phyloP scores from a whole-genome alignment of 2,113 vertebrate species.

The Trogon melanurus region DNA sequence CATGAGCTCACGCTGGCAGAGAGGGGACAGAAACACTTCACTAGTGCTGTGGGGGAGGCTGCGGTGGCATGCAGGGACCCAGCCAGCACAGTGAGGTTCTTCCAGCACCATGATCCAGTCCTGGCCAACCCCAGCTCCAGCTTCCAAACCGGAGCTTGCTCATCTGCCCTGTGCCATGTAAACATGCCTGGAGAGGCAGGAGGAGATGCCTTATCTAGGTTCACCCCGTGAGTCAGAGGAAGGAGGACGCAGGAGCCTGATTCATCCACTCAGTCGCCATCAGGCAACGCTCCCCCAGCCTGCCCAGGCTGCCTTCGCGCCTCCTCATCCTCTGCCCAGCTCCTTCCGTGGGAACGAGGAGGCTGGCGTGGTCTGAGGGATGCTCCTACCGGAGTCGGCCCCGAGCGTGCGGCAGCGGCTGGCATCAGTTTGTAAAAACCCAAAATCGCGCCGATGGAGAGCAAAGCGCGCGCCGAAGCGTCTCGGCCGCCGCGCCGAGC shows the following conservation, averaged over 20 bases:
- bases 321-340: constrained; percentile 2
- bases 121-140: background rate
- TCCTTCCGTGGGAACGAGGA: background rate
- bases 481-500: background rate
- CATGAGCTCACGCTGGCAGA: accelerated
- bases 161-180: background rate
- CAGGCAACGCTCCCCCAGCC: background rate
- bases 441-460: accelerated
- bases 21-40: background rate
- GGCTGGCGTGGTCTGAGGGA: accelerated
- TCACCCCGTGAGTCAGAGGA: background rate
- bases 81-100: background rate
- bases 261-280: background rate
- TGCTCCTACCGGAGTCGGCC: background rate
- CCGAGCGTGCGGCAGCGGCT: accelerated
- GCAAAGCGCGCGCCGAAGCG: accelerated
- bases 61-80: background rate
- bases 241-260: background rate
- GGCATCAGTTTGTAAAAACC: background rate
- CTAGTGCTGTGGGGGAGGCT: background rate
- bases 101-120: accelerated
- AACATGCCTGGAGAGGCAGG: background rate
- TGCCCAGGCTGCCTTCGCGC: background rate
- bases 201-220: background rate
- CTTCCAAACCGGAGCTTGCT: background rate